These are phyloP conservation scores for Dipodomys spectabilis DNA, from an alignment of 2,113 vertebrate genomes.

Conservation along the genomic window DNA sequence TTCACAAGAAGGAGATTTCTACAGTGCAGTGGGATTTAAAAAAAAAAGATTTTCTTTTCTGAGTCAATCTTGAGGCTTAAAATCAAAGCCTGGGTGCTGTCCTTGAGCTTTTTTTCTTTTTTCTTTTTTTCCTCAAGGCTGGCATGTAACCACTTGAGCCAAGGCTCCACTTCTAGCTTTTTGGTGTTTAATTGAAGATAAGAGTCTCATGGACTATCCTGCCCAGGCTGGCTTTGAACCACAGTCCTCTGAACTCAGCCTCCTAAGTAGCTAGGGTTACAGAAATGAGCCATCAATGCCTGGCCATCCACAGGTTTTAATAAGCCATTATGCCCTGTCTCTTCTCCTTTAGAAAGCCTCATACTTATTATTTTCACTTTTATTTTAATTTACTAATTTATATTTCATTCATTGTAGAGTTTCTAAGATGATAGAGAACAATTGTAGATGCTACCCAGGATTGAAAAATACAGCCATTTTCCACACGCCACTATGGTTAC, in stretches of 20 bases:
- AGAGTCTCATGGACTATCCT: too few species aligned
- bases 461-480: background rate
- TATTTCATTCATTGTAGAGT: slow-evolving; percentile 20
- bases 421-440: background rate
- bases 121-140: background rate
- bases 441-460: background rate
- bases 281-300: background rate
- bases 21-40: too few species aligned
- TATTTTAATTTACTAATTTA: background rate
- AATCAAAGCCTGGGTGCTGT: too few species aligned
- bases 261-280: too few species aligned
- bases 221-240: too few species aligned
- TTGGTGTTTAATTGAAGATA: too few species aligned
- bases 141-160: too few species aligned
- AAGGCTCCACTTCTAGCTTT: too few species aligned
- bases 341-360: background rate
- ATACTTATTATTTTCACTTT: background rate
- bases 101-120: background rate
- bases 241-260: too few species aligned
- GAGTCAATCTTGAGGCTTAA: too few species aligned
- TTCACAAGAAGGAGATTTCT: background rate
- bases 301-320: background rate
- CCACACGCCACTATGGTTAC: too few species aligned
- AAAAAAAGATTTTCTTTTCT: too few species aligned
- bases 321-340: background rate